Conservation (phyloP, 2,888 invertebrate species). For the Drosophila helvetica region DNA sequence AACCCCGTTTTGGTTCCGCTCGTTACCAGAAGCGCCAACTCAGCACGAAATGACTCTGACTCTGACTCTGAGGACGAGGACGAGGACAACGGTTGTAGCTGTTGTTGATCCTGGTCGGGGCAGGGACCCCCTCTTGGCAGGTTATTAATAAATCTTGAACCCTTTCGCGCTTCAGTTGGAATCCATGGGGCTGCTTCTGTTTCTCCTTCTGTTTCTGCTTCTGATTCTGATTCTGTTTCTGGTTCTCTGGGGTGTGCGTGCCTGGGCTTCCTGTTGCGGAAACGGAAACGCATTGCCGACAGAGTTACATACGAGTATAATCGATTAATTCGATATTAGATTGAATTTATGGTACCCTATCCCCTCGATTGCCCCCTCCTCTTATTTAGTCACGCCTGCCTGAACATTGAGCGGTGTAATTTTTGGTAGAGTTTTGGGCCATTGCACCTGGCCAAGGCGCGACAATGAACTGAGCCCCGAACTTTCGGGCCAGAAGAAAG, state of each 20-base stretch:
- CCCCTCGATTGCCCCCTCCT: not conserved
- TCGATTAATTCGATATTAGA: conserved; percentile 84
- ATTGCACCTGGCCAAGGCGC: conserved; percentile 62
- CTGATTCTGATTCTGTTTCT: conserved; percentile 16
- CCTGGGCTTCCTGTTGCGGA: conserved; percentile 79
- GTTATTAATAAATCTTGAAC: conserved; percentile 83
- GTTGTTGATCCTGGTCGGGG: conserved; percentile 45
- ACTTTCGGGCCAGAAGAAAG: conserved; percentile 52
- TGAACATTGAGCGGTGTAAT: conserved; percentile 18
- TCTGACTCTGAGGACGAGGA: conserved; percentile 11
- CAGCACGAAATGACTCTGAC: conserved; percentile 38
- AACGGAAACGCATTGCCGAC: conserved; percentile 82
- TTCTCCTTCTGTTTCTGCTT: conserved; percentile 15
- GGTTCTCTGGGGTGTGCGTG: conserved; percentile 37
- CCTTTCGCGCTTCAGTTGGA: conserved; percentile 61
- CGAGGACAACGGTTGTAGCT: conserved; percentile 45
- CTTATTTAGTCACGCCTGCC: conserved; percentile 46
- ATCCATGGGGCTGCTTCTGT: conserved; percentile 4
- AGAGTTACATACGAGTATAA: conserved; percentile 80
- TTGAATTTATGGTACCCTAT: conserved; percentile 80
- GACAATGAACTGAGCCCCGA: conserved; percentile 54
- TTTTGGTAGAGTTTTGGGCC: conserved; percentile 1
- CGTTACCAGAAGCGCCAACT: conserved; percentile 72
- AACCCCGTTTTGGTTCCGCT: conserved; percentile 70
- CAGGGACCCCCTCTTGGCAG: conserved; percentile 22